Conservation (phyloP, 2,888 invertebrate species). For the Tetramorium bicarinatum region DNA sequence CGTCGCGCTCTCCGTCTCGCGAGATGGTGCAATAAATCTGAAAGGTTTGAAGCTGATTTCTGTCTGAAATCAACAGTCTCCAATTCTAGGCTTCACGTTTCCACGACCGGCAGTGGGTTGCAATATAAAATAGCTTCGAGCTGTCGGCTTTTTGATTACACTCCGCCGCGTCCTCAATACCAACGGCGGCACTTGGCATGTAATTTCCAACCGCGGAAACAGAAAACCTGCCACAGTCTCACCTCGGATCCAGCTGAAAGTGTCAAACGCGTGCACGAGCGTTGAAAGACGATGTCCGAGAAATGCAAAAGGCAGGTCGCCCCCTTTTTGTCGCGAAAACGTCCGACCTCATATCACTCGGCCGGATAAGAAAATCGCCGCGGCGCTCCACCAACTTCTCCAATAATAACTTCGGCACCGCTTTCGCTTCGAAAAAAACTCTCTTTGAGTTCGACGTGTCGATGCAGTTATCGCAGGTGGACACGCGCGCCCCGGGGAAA, state of each 20-base stretch:
- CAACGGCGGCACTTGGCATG: slow-evolving; percentile 15
- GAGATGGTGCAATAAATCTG: neutral
- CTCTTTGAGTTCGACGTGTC: slow-evolving; percentile 73
- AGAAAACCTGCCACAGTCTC: slow-evolving; percentile 28
- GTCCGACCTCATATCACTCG: slow-evolving; percentile 64
- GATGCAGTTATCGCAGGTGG: slow-evolving; percentile 72
- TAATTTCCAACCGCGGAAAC: slow-evolving; percentile 30
- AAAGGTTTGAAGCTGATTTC: neutral
- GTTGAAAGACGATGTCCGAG: slow-evolving; percentile 21
- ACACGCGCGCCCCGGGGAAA: slow-evolving; percentile 65
- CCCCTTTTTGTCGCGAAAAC: slow-evolving; percentile 30
- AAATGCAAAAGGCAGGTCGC: neutral
- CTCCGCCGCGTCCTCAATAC: slow-evolving; percentile 21
- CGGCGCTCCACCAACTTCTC: slow-evolving; percentile 71
- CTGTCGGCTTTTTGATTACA: slow-evolving; percentile 31
- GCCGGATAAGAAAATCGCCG: slow-evolving; percentile 69
- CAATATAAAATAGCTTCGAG: slow-evolving; percentile 32
- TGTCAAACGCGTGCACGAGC: neutral
- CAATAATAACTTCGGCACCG: slow-evolving; percentile 72
- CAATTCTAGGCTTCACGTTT: slow-evolving; percentile 8
- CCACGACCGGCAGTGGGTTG: neutral
- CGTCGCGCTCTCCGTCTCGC: neutral
- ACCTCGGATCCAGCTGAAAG: slow-evolving; percentile 8
- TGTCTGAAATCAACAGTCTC: neutral
- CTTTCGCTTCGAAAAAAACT: slow-evolving; percentile 62